A percentile compares a stretch with the other conserved stretches of the same genome.
Conservation (phyloP, 30 jellyfish, hydroid and myxozoan species). For the Clytia hemisphaerica region DNA sequence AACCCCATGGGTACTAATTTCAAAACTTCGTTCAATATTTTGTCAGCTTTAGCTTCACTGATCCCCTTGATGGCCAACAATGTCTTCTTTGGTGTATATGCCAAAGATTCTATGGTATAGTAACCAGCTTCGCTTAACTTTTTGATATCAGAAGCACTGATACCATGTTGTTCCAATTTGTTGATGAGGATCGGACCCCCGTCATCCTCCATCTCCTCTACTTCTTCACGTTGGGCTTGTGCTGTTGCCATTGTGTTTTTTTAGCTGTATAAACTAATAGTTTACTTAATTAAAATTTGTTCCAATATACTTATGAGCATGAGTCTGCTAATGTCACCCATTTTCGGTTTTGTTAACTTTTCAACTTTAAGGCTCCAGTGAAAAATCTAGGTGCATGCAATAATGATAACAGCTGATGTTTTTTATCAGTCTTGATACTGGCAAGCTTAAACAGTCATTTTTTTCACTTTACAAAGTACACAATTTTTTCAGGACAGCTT, state of each 20-base stretch:
- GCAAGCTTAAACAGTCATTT: too few species aligned
- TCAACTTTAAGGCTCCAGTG: too few species aligned
- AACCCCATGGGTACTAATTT: constrained; percentile 96
- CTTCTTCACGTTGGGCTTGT: constrained; percentile 39
- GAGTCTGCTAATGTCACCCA: too few species aligned
- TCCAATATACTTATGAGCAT: neutral
- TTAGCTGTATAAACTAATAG: neutral
- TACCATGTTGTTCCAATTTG: constrained; percentile 93
- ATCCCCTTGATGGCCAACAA: constrained; percentile 88
- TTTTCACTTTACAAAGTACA: too few species aligned
- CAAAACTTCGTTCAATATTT: constrained; percentile 76
- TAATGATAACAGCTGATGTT: too few species aligned
- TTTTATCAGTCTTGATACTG: too few species aligned
- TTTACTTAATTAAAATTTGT: neutral
- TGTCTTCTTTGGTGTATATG: constrained; percentile 93
- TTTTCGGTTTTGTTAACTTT: too few species aligned
- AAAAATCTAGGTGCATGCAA: too few species aligned
- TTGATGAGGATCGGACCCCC: constrained; percentile 73
- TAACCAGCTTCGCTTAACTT: constrained; percentile 96
- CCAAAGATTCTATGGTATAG: constrained; percentile 88
- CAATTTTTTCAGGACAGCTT: too few species aligned
- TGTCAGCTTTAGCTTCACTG: constrained; percentile 99
- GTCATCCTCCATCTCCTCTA: constrained; percentile 36
- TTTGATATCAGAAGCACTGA: constrained; percentile 86
- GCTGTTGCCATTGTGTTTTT: constrained; percentile 19